phyloP scores from a whole-genome alignment of 2,113 vertebrate species.

The Propithecus coquereli region DNA sequence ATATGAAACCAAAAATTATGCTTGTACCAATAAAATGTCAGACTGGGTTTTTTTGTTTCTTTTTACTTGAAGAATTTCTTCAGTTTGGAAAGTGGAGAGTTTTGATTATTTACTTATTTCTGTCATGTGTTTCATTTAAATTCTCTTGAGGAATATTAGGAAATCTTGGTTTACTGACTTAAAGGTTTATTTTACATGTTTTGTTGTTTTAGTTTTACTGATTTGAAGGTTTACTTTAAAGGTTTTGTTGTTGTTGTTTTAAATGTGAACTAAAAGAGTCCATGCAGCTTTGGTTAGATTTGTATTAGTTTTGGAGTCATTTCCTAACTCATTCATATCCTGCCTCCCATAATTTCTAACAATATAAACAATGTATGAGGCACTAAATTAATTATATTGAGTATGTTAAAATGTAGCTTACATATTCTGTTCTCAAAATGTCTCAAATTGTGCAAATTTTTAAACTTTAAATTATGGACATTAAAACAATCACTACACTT shows the following conservation, averaged over 20 bases:
- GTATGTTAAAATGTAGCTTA: slow-evolving; percentile 6
- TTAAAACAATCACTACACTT: slow-evolving; percentile 13
- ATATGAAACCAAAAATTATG: background rate
- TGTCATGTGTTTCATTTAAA: slow-evolving; percentile 6
- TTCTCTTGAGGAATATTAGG: slow-evolving; percentile 5
- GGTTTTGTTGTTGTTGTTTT: background rate
- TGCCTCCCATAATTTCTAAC: background rate
- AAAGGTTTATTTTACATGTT: background rate
- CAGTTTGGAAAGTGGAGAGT: slow-evolving; percentile 9
- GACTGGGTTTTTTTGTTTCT: background rate
- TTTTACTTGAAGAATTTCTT: slow-evolving; percentile 23
- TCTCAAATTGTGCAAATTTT: background rate
- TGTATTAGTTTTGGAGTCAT: background rate
- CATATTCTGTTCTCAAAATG: background rate
- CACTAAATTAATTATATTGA: background rate
- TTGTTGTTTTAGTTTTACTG: background rate
- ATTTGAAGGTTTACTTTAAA: background rate
- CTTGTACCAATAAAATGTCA: background rate
- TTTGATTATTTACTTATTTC: slow-evolving; percentile 31
- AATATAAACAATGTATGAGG: background rate
- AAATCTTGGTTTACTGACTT: slow-evolving; percentile 36
- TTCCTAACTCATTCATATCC: background rate
- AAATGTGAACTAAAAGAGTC: background rate
- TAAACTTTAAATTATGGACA: background rate
- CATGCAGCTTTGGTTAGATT: slow-evolving; percentile 5